Base-by-base conservation (phyloP, 2,888 invertebrate genomes). In the Cheilosia variabilis region DNA sequence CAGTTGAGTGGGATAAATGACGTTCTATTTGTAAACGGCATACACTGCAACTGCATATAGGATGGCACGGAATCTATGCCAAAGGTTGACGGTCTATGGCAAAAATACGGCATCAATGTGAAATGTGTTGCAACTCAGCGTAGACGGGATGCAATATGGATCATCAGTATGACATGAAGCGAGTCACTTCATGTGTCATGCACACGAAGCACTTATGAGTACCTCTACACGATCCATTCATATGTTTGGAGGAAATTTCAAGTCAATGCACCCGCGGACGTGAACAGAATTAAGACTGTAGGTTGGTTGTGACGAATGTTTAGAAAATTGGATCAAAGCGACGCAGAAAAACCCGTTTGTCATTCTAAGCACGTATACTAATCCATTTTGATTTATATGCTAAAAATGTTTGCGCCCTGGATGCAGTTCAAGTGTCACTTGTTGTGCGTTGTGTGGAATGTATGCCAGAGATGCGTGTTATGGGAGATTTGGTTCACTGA, bases 1-100 rank as follows among this genome's bases (percentile, higher is more conserved):
- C 78, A 78, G 60, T 47, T 72, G 72, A 83, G 78, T 78, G 50
- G 66, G 78, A 68, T 55, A 83, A 83, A 78, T 78, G 72, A 43
- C 47, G 73, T 68, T 55, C 66, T 31, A 68, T 62, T 68, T 73
- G 53, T 47, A 71, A 77, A 77, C 53, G 45, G 45, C 45, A 73
- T 17, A 19, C 22, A 62, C 31, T 15, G 34, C 55, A 53, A 9
- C 22, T 52, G 52, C 52, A 52, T 24, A 52, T 37, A 15, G 31
- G 27, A 41, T 27, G 52, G 50, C 52, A 24, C 57, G 52, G 31
- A 53, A 72, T 72, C 52, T 72, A 34, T 75, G 75, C 43, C 75
- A 75, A 66, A 75, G 57, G 66, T 66, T 37, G 47, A 75, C 31
- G 65, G 50, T 47, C 58, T 66, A 27, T 75, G 65, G 75, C 13